A percentile compares a stretch with the other conserved stretches of the same genome.
Conservation (phyloP, 2,888 invertebrate species). For the Pteria penguin region DNA sequence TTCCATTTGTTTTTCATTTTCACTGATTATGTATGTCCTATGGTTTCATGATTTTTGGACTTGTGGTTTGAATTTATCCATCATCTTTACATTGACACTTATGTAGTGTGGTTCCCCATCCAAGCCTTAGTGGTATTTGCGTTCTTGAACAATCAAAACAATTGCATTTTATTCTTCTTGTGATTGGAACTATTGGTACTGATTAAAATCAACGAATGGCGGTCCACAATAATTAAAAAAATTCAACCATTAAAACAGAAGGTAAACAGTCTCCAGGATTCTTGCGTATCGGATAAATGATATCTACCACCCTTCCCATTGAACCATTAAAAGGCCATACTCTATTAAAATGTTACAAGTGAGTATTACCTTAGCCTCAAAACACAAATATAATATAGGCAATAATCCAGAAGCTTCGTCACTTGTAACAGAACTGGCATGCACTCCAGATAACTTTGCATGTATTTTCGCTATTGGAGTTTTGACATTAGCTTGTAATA, state of each 20-base stretch:
- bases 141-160: slow-evolving; percentile 38
- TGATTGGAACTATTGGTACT: slow-evolving; percentile 49
- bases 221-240: slow-evolving; percentile 47
- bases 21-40: too few species aligned
- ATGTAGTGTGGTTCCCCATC: slow-evolving; percentile 48
- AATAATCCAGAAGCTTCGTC: slow-evolving; percentile 45
- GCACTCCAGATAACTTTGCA: slow-evolving; percentile 30
- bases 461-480: slow-evolving; percentile 44
- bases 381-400: slow-evolving; percentile 33
- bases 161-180: slow-evolving; percentile 44
- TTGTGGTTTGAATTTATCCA: too few species aligned
- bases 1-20: too few species aligned
- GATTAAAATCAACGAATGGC: slow-evolving; percentile 30
- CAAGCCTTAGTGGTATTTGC: slow-evolving; percentile 50
- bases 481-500: slow-evolving; percentile 29
- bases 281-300: slow-evolving; percentile 41
- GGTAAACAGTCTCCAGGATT: slow-evolving; percentile 43
- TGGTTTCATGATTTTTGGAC: too few species aligned
- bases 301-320: slow-evolving; percentile 44
- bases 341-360: slow-evolving; percentile 43
- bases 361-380: slow-evolving; percentile 48
- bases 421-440: slow-evolving; percentile 25
- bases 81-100: too few species aligned
- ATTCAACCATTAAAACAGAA: slow-evolving; percentile 52
- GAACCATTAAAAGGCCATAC: slow-evolving; percentile 53